Percentiles rank a stretch among this genome's conserved stretches.
These are phyloP conservation scores for Canis aureus DNA, from an alignment of 2,113 vertebrate genomes.

Conservation along the genomic window DNA sequence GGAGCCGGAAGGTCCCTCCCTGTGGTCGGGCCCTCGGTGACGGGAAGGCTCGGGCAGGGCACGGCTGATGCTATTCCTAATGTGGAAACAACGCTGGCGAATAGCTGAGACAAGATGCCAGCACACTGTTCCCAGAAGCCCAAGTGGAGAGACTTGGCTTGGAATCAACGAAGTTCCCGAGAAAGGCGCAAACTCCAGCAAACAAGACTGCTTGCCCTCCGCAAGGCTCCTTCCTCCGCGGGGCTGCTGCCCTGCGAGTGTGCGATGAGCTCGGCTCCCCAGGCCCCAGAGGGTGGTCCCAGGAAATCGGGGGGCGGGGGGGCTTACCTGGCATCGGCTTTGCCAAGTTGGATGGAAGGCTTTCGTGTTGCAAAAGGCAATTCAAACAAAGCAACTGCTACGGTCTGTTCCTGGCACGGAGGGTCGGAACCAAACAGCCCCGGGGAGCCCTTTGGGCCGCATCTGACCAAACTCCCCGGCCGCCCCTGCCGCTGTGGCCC, in stretches of 20 bases:
- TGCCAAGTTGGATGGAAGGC: not conserved
- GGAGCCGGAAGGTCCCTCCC: not conserved
- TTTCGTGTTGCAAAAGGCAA: not conserved
- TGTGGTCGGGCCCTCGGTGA: not conserved
- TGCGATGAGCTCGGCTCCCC: not conserved
- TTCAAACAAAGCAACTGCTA: not conserved
- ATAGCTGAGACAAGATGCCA: not conserved
- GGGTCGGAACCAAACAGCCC: not conserved
- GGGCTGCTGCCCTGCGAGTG: not conserved
- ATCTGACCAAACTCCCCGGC: conserved; percentile 81
- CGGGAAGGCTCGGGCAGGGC: not conserved
- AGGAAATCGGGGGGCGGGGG: not conserved
- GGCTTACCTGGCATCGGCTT: not conserved
- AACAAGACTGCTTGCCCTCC: not conserved
- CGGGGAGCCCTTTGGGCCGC: not conserved
- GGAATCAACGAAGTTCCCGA: not conserved
- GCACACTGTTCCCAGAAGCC: not conserved
- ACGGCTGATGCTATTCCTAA: not conserved
- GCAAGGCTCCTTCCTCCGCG: not conserved
- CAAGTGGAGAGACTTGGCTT: not conserved
- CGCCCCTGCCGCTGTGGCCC: conserved; percentile 82
- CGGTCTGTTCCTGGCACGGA: not conserved
- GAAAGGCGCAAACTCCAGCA: not conserved
- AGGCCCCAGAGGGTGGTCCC: not conserved
- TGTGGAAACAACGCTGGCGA: not conserved